These are phyloP conservation scores for Dastarcus helophoroides DNA, from an alignment of 2,888 invertebrate species.

Conservation along the genomic window DNA sequence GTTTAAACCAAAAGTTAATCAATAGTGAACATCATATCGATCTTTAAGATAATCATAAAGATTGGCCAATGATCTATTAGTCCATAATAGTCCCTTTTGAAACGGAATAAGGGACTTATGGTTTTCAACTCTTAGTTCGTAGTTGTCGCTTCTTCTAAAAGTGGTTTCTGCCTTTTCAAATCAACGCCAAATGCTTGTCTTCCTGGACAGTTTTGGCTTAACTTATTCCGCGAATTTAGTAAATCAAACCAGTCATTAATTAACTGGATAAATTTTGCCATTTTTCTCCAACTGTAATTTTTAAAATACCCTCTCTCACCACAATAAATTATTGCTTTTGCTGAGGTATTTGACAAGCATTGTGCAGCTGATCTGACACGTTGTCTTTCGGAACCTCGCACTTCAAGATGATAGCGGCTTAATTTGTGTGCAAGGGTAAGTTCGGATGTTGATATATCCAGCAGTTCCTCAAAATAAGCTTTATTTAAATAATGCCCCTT, in stretches of 20 bases:
- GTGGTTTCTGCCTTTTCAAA: neutral
- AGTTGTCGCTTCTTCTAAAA: neutral
- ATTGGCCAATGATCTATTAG: constrained; percentile 11
- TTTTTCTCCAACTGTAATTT: neutral
- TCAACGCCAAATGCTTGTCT: neutral
- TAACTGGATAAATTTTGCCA: neutral
- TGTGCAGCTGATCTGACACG: neutral
- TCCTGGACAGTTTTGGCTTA: neutral
- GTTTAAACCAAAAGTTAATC: constrained; percentile 16
- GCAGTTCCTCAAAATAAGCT: neutral
- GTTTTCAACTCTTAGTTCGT: neutral
- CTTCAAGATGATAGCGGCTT: neutral
- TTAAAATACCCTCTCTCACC: neutral
- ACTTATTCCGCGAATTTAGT: neutral
- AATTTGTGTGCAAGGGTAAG: constrained; percentile 1
- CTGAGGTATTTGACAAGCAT: neutral
- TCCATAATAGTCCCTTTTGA: constrained; percentile 13
- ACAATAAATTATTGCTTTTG: constrained; percentile 1
- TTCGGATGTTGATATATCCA: neutral
- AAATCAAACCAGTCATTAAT: constrained; percentile 1
- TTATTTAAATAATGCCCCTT: neutral
- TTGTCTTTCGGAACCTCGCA: neutral
- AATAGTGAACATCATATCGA: constrained; percentile 16
- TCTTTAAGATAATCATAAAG: constrained; percentile 13
- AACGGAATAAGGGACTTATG: constrained; percentile 12